These are phyloP conservation scores for Agrochola litura DNA, from an alignment of 2,888 invertebrate species.

Conservation along the genomic window DNA sequence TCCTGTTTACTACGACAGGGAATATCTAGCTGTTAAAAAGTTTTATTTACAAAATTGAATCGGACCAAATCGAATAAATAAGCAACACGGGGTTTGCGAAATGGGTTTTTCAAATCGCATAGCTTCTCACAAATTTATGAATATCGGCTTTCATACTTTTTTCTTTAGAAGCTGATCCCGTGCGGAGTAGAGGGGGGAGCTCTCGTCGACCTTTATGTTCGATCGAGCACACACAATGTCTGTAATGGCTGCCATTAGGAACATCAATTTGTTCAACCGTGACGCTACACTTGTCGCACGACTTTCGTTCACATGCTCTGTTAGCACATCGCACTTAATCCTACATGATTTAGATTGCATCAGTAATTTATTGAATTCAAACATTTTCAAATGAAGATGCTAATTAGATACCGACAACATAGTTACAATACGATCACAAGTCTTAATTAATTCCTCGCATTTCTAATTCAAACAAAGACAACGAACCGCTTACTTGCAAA, in stretches of 20 bases:
- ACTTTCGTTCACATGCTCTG: constrained; percentile 78
- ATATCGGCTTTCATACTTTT: constrained; percentile 81
- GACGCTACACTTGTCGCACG: constrained; percentile 83
- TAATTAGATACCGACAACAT: constrained; percentile 20
- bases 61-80: constrained; percentile 73
- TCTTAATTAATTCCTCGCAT: constrained; percentile 44
- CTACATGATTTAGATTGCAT: constrained; percentile 14
- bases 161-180: constrained; percentile 77
- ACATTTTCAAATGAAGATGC: constrained; percentile 1
- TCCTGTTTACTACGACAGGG: constrained; percentile 44
- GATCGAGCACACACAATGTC: constrained; percentile 86
- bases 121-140: constrained; percentile 80
- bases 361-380: constrained; percentile 8
- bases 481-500: constrained; percentile 53
- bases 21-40: constrained; percentile 60
- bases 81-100: constrained; percentile 70
- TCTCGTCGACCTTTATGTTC: constrained; percentile 81
- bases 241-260: constrained; percentile 86
- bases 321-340: constrained; percentile 71
- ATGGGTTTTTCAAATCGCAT: constrained; percentile 75
- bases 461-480: constrained; percentile 45
- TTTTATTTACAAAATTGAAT: constrained; percentile 68
- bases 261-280: constrained; percentile 85
- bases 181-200: constrained; percentile 65
- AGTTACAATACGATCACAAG: constrained; percentile 13